phyloP scores from a whole-genome alignment of 2,113 vertebrate genomes.

The Archocentrus centrarchus region DNA sequence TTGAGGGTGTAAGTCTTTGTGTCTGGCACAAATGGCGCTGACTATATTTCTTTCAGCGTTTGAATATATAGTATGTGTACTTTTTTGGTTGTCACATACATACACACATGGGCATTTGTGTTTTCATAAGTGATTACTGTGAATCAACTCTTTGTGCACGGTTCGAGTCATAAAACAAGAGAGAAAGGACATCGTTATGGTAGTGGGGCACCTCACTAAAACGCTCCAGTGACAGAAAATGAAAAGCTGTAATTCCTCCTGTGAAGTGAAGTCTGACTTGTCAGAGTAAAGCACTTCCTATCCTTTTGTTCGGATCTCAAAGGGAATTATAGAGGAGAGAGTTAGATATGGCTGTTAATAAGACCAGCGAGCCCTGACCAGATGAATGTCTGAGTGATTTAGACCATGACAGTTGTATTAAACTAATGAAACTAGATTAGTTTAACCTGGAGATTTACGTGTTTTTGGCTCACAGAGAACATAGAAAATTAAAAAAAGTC shows the following conservation, averaged over 20 bases:
- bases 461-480: constrained; percentile 18
- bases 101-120: constrained; percentile 34
- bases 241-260: constrained; percentile 82
- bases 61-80: constrained; percentile 43
- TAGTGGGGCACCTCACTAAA: constrained; percentile 79
- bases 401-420: constrained; percentile 72
- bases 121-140: constrained; percentile 61
- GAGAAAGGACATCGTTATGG: constrained; percentile 72
- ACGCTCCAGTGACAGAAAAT: constrained; percentile 79
- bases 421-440: constrained; percentile 57
- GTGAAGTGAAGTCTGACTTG: constrained; percentile 82
- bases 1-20: constrained; percentile 68
- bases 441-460: constrained; percentile 41
- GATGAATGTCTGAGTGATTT: constrained; percentile 73
- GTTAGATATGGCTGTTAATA: constrained; percentile 81
- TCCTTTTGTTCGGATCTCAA: constrained; percentile 81
- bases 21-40: background rate
- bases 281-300: constrained; percentile 82
- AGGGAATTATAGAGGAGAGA: constrained; percentile 80
- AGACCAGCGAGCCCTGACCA: constrained; percentile 72
- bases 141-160: constrained; percentile 70
- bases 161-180: constrained; percentile 74
- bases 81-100: constrained; percentile 21
- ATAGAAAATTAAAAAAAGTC: too few relatives aligned
- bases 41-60: constrained; percentile 46